Base-by-base conservation (phyloP, 2,888 invertebrate genomes). In the Nymphalis polychloros region DNA sequence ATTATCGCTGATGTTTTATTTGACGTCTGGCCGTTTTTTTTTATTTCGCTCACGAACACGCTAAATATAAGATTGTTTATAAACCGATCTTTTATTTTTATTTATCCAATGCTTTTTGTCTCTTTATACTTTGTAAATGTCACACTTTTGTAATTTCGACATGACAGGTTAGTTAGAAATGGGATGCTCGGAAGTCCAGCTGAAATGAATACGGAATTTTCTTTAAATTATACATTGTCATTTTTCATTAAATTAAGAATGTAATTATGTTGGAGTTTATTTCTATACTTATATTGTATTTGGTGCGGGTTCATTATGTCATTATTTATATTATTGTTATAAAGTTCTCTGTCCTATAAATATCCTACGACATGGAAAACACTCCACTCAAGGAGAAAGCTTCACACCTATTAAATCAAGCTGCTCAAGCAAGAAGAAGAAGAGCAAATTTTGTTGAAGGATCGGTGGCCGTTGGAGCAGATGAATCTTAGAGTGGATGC, bases 1-100 rank as follows among this genome's bases (percentile, higher is more conserved):
- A 84, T 81, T 82, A 81, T 74, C 78, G 76, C 72, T 79, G 81
- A 83, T 82, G 81, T 83, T 86, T 85, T 85, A 86, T 86, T 85
- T 84, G 87, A 85, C 83, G 80, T 79, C 76, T 76, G 71, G 75
- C 77, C 79, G 78, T 81, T 80, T 79, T 31, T 27, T 50, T 79
- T 76, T 77, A 76, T 72, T 74, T 75, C 68, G 72, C 71, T 69
- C 68, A 70, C 65, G 69, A 69, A 67, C 63, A 68, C 59, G 71
- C 71, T 75, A 75, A 76, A 77, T 75, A 75, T 74, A 75, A 73
- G 65, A 71, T 70, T 75, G 74, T 77, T 76, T 75, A 73, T 74
- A 72, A 72, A 72, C 72, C 67, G 69, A 23, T 64, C 35, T 49
- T 65, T 68, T 55, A 23, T 20, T 68, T 69, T 69, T 59, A 47